phyloP scores from a whole-genome alignment of 2,797 vertebrate genomes.

The Typhlichthys subterraneus region DNA sequence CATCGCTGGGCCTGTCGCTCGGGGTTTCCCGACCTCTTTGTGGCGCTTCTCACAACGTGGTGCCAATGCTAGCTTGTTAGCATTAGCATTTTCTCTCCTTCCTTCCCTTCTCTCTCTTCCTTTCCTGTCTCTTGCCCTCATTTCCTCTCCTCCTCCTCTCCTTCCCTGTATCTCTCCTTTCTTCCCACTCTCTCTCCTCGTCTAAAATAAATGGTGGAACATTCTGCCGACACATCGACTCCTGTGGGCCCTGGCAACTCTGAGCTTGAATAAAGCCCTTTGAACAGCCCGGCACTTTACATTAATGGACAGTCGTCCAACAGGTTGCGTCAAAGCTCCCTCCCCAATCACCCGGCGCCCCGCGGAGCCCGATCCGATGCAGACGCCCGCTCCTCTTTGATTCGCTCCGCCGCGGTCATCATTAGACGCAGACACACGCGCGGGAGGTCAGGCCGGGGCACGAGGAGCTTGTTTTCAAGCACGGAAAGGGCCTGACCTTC shows the following conservation, averaged over 20 bases:
- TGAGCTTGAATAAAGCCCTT: constrained; percentile 77
- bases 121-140: constrained; percentile 40
- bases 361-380: constrained; percentile 63
- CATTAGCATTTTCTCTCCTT: not conserved
- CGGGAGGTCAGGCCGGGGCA: constrained; percentile 56
- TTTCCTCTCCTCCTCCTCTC: constrained; percentile 10
- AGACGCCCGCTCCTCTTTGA: constrained; percentile 78
- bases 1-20: constrained; percentile 29
- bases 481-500: constrained; percentile 64
- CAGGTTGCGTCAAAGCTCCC: constrained; percentile 82
- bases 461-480: constrained; percentile 73
- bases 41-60: constrained; percentile 45
- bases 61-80: constrained; percentile 48
- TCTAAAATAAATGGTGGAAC: constrained; percentile 64
- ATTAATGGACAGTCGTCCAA: constrained; percentile 83
- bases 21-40: constrained; percentile 30
- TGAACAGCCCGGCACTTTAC: constrained; percentile 81
- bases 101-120: not conserved
- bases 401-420: constrained; percentile 78
- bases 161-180: not conserved
- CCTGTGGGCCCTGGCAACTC: constrained; percentile 66
- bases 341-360: constrained; percentile 79
- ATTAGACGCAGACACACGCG: constrained; percentile 77
- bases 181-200: constrained; percentile 40
- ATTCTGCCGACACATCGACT: constrained; percentile 72